A percentile compares a stretch with the other conserved stretches of the same genome.
Evolutionary conservation across 1,140 invertebrate genomes (phyloP).

Genomic region (Asobara japonica): DNA sequence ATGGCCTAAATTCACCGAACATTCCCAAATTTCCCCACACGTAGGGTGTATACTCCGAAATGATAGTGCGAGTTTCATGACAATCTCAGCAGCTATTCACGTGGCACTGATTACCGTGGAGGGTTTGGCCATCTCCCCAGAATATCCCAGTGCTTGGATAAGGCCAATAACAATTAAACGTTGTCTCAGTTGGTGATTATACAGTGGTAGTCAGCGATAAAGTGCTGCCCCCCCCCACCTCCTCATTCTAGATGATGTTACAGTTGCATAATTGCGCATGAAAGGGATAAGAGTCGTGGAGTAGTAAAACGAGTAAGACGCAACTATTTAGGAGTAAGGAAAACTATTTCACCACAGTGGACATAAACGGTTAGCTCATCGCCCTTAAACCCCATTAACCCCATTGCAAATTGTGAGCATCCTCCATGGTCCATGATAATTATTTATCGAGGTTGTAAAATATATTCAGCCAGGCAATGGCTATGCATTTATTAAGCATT

Average conservation of each 20-base stretch:
- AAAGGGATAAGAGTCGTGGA: not conserved
- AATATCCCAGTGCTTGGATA: not conserved
- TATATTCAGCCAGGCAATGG: not conserved
- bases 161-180: constrained; percentile 15
- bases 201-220: not conserved
- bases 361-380: not conserved
- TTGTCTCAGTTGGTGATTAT: constrained; percentile 13
- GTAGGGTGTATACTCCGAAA: not conserved
- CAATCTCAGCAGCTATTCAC: constrained; percentile 10
- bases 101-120: not conserved
- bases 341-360: not conserved
- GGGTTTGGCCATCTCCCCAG: not conserved
- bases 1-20: no score
- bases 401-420: not conserved
- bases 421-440: not conserved
- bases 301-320: not conserved
- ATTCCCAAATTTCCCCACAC: no score
- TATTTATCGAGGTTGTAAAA: not conserved
- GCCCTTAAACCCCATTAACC: not conserved
- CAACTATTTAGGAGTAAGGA: not conserved
- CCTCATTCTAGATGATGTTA: not conserved
- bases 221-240: not conserved
- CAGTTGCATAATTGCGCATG: constrained; percentile 12
- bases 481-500: not conserved
- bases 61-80: not conserved